Conservation (phyloP, 1,140 invertebrate species). For the Trypoxylus dichotomus region DNA sequence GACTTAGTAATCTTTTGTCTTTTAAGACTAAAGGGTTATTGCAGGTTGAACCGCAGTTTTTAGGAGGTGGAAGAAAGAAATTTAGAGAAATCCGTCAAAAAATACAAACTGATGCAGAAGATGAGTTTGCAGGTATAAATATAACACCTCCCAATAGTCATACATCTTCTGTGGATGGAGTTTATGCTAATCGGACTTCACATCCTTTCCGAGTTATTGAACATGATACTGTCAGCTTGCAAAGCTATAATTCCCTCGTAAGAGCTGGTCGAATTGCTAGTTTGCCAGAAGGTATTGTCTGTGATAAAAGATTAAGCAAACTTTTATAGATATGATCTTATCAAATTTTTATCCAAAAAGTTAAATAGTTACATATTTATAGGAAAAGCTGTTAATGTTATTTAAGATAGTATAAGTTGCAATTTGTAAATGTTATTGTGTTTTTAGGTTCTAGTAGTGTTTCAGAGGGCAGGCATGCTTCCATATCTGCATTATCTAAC, state of each 20-base stretch:
- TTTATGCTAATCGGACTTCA: constrained; percentile 60
- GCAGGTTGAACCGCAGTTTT: background rate
- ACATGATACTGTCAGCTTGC: constrained; percentile 81
- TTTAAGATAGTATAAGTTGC: background rate
- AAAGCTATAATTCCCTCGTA: constrained; percentile 83
- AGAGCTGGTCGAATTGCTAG: constrained; percentile 69
- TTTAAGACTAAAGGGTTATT: background rate
- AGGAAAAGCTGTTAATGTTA: too few species aligned
- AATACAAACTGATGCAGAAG: constrained; percentile 78
- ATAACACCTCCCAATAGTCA: constrained; percentile 78
- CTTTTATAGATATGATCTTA: background rate
- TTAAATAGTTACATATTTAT: too few species aligned
- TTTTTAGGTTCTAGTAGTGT: background rate
- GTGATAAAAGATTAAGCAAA: too few species aligned
- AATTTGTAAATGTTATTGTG: background rate
- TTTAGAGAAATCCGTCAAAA: constrained; percentile 81
- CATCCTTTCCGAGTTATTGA: constrained; percentile 82
- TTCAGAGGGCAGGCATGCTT: constrained; percentile 30
- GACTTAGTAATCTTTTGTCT: background rate
- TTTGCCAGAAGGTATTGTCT: constrained; percentile 27
- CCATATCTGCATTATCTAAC: constrained; percentile 47
- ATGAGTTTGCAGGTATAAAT: constrained; percentile 63
- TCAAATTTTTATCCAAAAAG: too few species aligned
- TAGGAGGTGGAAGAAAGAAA: constrained; percentile 31
- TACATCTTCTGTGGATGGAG: constrained; percentile 69